Conservation (phyloP, 2,797 vertebrate genomes). For the Morus bassanus region DNA sequence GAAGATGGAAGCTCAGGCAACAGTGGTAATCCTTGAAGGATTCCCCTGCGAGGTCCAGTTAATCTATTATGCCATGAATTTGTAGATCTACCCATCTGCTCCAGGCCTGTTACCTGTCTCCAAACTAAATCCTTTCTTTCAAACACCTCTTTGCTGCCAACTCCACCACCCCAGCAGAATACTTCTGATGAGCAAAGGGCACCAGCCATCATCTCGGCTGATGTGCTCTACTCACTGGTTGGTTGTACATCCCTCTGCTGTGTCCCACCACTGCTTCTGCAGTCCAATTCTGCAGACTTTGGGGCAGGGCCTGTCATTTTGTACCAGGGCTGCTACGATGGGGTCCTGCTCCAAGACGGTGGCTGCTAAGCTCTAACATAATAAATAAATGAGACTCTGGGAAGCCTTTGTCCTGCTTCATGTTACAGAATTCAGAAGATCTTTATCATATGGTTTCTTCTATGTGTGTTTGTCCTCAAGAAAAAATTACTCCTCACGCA, state of each 20-base stretch:
- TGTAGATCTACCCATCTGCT: not conserved
- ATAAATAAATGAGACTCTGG: not conserved
- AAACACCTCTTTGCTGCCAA: not conserved
- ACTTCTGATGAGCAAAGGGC: not conserved
- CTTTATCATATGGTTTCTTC: not conserved
- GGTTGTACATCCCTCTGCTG: not conserved
- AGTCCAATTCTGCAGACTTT: not conserved
- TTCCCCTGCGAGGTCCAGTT: not conserved
- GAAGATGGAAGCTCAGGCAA: not conserved
- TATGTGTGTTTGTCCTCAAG: not conserved
- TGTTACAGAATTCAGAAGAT: not conserved
- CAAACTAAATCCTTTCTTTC: not conserved
- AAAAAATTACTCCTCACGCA: not conserved
- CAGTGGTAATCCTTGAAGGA: not conserved
- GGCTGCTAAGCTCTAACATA: not conserved
- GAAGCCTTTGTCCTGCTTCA: not conserved
- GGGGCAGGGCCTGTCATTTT: not conserved
- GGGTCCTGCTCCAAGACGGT: not conserved
- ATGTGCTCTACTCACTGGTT: not conserved
- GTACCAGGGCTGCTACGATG: not conserved
- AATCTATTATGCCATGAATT: not conserved
- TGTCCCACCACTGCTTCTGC: not conserved
- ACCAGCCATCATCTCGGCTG: not conserved
- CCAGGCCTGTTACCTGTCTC: not conserved
- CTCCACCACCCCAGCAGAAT: not conserved